phyloP scores from a whole-genome alignment of 2,113 vertebrate genomes.

The Oceanites oceanicus region DNA sequence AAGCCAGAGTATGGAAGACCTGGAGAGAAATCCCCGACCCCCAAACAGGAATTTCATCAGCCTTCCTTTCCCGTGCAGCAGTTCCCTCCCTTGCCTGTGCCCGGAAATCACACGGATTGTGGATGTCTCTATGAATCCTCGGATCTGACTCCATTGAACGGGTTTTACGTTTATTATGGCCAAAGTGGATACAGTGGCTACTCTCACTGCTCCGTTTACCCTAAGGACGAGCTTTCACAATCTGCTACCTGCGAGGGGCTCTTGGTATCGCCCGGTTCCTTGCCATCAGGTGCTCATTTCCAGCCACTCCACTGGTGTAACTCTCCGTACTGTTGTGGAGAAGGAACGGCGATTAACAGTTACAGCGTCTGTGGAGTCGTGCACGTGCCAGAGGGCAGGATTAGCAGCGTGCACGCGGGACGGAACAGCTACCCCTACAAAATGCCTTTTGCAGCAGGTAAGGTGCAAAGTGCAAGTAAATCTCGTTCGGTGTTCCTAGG shows the following conservation, averaged over 20 bases:
- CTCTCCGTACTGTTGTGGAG: constrained; percentile 84
- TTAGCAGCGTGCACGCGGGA: constrained; percentile 76
- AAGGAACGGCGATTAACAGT: constrained; percentile 80
- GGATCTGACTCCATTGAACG: constrained; percentile 67
- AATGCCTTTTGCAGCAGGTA: constrained; percentile 90
- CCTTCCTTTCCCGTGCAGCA: constrained; percentile 81
- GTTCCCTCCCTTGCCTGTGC: constrained; percentile 79
- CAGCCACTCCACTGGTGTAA: constrained; percentile 87
- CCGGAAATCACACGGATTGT: constrained; percentile 76
- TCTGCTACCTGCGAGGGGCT: constrained; percentile 81
- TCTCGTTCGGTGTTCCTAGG: fast-evolving
- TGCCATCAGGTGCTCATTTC: constrained; percentile 81
- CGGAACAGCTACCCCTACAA: constrained; percentile 83
- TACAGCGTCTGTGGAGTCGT: constrained; percentile 84
- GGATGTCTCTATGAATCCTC: constrained; percentile 72
- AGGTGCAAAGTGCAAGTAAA: background rate
- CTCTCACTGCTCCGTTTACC: constrained; percentile 78
- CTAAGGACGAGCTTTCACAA: constrained; percentile 77
- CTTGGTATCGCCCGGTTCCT: constrained; percentile 77
- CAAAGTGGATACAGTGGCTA: constrained; percentile 76
- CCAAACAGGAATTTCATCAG: constrained; percentile 88
- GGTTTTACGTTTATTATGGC: constrained; percentile 78
- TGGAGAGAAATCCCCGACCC: constrained; percentile 83
- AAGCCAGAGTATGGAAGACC: constrained; percentile 82
- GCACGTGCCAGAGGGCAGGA: constrained; percentile 79